Base-by-base conservation (phyloP, 2,888 invertebrate species). In the Aelia acuminata region DNA sequence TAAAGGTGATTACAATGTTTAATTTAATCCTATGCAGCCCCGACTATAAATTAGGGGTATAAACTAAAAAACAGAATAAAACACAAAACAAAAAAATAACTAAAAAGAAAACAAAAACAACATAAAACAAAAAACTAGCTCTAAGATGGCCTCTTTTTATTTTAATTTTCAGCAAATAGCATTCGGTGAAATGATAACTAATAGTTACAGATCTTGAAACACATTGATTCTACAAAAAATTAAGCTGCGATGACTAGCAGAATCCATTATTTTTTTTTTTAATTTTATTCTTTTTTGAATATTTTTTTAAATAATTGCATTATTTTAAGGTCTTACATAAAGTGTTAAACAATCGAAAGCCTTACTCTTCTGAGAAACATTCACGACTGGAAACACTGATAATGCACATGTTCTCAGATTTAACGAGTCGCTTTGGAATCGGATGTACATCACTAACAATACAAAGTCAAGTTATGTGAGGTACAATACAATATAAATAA, bases 201-300 rank as follows among this genome's bases (percentile, higher is more conserved):
- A 84, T 43, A 70, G 63, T 53, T 84, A 87, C 87, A 87, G 87
- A 87, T 87, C 87, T 87, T 50, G 57, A 87, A 84, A 87, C 85
- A 53, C 88, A 50, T 86, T 85, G 53, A 50, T 70, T 87, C 70
- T 87, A 89, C 63, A 70, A 70, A 87, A 89, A 70, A 89, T 88
- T 88, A 88, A 87, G 88, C 87, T 88, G 89, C 89, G 70, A 89
- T 89, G 89, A 88, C 87, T 87, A 87, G 87, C 87, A 84, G 80
- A 87, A 87, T 87, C 87, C 57, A 49, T 87, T 88, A 85, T 85
- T 89, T 89, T 85, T 88, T 80, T 53, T 85, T 84, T 70, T 86
- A 43, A 43, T 49, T 53, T 43, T 47, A 47, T 3, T 4, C 22
- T 86, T 86, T 86, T 86, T 85, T 39, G 63, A n/a, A n/a, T n/a